Evolutionary conservation across 2,113 vertebrate species (phyloP).

Genomic region (Passerina amoena): DNA sequence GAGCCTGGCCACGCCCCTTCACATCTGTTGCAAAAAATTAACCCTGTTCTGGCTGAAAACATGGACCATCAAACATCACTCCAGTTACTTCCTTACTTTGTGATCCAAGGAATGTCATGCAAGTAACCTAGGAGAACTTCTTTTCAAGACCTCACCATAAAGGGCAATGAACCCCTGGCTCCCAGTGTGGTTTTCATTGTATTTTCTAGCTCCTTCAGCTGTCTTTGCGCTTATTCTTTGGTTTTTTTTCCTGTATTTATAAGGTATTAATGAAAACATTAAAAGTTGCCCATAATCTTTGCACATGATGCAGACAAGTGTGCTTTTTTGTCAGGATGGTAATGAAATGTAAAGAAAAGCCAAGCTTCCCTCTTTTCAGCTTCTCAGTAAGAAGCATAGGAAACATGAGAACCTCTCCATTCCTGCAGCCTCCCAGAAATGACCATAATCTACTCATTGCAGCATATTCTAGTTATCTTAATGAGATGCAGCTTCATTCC

Average conservation of each 20-base stretch:
- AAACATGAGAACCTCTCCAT: not conserved
- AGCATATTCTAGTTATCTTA: not conserved
- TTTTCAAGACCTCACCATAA: not conserved
- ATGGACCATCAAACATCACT: not conserved
- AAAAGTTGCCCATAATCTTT: not conserved
- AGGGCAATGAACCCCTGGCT: not conserved
- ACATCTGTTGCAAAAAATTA: not conserved
- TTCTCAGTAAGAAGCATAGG: not conserved
- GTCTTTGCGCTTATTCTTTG: not conserved
- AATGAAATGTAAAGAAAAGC: not conserved
- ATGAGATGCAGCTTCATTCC: not conserved
- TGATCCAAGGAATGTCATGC: not conserved
- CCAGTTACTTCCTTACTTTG: not conserved
- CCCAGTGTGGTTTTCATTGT: not conserved
- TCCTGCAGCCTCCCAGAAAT: not conserved
- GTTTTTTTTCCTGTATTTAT: not conserved
- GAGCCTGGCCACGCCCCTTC: accelerated
- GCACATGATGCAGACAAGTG: not conserved
- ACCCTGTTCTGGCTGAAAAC: not conserved
- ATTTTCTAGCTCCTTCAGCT: not conserved
- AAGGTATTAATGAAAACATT: not conserved
- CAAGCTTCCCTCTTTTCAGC: not conserved
- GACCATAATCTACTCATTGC: not conserved
- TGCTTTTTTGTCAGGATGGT: not conserved
- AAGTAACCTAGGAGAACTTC: not conserved